Percentiles rank a stretch among this genome's conserved stretches.
Conservation (phyloP, 2,113 vertebrate species). For the Corvus cornix region DNA sequence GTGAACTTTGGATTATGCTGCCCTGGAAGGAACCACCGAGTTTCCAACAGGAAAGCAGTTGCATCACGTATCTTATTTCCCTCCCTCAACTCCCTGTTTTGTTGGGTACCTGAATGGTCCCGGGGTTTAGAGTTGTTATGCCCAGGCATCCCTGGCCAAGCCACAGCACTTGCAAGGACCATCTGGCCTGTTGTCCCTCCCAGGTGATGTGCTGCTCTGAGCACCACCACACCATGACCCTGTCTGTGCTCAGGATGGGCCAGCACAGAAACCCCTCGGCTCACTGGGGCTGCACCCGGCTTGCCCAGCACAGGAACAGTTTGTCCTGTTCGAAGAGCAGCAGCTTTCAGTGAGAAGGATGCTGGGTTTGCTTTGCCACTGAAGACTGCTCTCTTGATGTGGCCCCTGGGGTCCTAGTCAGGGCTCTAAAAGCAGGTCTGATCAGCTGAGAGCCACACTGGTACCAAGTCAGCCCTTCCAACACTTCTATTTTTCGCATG, state of each 20-base stretch:
- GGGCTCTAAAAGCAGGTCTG: not conserved
- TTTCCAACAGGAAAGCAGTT: not conserved
- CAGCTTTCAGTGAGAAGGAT: not conserved
- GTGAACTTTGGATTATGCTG: not conserved
- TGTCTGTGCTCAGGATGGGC: rapidly evolving
- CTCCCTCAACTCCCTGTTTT: not conserved
- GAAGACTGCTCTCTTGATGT: not conserved
- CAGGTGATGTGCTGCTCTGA: not conserved
- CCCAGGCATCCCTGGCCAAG: not conserved
- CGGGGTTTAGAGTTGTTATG: not conserved
- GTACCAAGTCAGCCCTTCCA: not conserved
- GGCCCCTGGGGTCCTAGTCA: not conserved
- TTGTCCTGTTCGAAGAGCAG: not conserved
- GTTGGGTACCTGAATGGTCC: not conserved
- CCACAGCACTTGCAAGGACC: not conserved
- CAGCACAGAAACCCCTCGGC: not conserved
- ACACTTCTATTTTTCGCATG: not conserved
- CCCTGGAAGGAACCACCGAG: not conserved
- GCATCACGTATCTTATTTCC: not conserved
- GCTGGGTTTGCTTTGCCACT: not conserved
- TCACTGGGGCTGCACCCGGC: rapidly evolving
- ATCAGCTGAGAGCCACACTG: not conserved
- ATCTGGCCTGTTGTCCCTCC: not conserved
- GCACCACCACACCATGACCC: not conserved
- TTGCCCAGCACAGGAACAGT: not conserved